Evolutionary conservation across 2,113 vertebrate genomes (phyloP), one percentile per base, ranked within the genome.

Genomic region (Oreochromis aureus): DNA sequence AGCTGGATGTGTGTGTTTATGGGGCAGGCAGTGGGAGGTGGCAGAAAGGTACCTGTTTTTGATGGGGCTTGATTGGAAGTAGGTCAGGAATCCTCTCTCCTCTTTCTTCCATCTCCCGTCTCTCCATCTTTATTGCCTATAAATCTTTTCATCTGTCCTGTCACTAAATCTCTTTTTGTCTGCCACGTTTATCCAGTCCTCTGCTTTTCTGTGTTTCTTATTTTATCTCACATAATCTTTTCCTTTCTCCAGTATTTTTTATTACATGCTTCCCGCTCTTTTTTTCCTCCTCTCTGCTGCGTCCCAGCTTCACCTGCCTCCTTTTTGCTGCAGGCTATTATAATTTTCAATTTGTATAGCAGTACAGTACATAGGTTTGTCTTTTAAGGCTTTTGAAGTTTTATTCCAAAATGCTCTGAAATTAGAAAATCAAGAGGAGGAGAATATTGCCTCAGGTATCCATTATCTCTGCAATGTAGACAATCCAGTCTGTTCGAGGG

Each of bases 51-150:
- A 78, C 81, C 89, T 82, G 88, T 84, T 89, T 89, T 86, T 85
- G 86, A 85, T 27, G 61, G 19, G 58, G 32, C 32, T 54, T 82
- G 82, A 89, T 83, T 90, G n/a, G 86, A 94, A 91, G 61, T 92
- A 80, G 91, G 93, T 92, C 89, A 92, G 63, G 80, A 82, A 88
- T 55, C 39, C 53, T 84, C 56, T 48, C 24, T 87, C n/a, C 10
- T 69, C 63, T 86, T 76, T 73, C 6, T 63, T 24, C 4, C 24
- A 11, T 53, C 54, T 63, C 61, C n/a, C 12, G 55, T 24, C 22
- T 30, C n/a, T 83, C 41, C 11, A n/a, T 73, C 82, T 87, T 76
- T 59, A 5, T 7, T 10, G 5, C 53, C 32, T 55, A 34, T 19
- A 18, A n/a, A 83, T 86, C 73, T 78, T 88, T 88, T 80, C 58